Base-by-base conservation (phyloP, 1,140 invertebrate genomes). In the Eubasilissa regina region DNA sequence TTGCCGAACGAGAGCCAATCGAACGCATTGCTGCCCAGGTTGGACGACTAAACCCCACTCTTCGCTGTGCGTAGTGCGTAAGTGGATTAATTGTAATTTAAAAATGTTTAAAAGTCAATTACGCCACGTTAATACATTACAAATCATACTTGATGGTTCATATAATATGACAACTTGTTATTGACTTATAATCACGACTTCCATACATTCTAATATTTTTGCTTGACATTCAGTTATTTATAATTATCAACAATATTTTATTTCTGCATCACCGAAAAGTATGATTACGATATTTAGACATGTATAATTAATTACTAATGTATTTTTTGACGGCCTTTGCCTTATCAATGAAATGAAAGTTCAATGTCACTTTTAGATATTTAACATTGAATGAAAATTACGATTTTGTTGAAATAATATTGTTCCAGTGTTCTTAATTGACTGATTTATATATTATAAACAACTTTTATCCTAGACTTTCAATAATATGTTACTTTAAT, bases 11-110 rank as follows among this genome's bases (percentile, higher is more conserved):
- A 90, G 92, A 82, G 87, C 87, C 15, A 89, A 90, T 84, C 90
- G 91, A 83, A 93, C 90, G 81, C 93, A 93, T 84, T 97, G 95
- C 87, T 97, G 95, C 89, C 93, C 94, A 0, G 95, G 95, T 13
- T 97, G 95, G 95, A 91, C 91, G 8, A 91, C 91, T 79, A 93
- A 94, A 83, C 91, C 91, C 0, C 90, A 92, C 66, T 93, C 92
- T 11, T 92, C 92, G 77, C 89, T 95, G 25, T 97, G 95, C 87
- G 91, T 95, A 82, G 93, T 95, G 83, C 95, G 95, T 96, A 92
- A 95, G 95, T 94, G 88, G 13, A 68, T 68, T 47, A 45, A 68
- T 68, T 48, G 44, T 21, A 17, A 21, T 35, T 0, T 0, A 62
- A 62, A 64, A 21, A 64, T 43, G 0, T 62, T 13, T n/a, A n/a